Percentiles rank a stretch among this genome's conserved stretches.
phyloP scores from a whole-genome alignment of 2,888 invertebrate species.

The Piscicola geometra region DNA sequence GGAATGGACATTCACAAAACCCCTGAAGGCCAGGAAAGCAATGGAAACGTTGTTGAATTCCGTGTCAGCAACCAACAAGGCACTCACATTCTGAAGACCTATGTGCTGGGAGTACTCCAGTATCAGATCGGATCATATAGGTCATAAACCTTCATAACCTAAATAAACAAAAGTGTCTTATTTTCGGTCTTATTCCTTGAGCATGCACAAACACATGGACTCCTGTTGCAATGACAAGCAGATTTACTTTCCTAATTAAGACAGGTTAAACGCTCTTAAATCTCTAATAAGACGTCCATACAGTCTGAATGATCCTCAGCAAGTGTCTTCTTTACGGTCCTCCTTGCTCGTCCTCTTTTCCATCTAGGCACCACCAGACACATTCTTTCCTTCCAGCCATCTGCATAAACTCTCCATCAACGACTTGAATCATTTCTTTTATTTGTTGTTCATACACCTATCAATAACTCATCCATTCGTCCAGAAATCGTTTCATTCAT shows the following conservation, averaged over 20 bases:
- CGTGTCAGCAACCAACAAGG: not conserved
- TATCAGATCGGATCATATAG: no score
- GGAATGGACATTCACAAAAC: conserved; percentile 1
- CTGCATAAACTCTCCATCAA: not conserved
- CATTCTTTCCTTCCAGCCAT: conserved; percentile 3
- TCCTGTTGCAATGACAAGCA: no score
- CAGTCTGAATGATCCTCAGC: no score
- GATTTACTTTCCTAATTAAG: no score
- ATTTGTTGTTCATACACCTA: no score
- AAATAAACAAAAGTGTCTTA: no score
- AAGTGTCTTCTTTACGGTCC: not conserved
- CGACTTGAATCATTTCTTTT: not conserved
- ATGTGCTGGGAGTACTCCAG: conserved; percentile 15
- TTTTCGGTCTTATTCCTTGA: no score
- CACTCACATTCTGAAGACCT: not conserved
- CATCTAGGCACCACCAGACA: not conserved
- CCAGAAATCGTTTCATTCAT: not conserved
- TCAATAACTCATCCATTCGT: conserved; percentile 3
- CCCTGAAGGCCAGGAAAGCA: not conserved
- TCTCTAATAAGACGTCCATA: no score
- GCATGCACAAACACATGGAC: no score
- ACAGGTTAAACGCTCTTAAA: no score
- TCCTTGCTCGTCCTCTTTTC: not conserved
- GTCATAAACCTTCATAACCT: no score
- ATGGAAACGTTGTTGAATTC: not conserved